Base-by-base conservation (phyloP, 2,113 vertebrate species). In the Alligator sinensis region DNA sequence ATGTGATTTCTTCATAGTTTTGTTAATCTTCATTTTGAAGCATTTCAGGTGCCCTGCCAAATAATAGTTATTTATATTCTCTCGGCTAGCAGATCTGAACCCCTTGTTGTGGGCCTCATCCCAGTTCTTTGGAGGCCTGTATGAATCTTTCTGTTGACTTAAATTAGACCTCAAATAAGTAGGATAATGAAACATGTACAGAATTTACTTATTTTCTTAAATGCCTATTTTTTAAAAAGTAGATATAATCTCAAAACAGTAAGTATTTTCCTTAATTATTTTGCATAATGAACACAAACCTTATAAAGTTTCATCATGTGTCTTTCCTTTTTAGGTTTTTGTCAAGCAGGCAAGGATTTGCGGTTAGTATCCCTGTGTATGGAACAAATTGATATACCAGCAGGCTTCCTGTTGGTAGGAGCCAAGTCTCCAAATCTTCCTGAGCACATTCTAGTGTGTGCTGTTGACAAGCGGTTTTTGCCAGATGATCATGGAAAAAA, bases 401-500 rank as follows among this genome's bases (percentile, higher is more conserved):
- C 98, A 78, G 99, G 99, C 88, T 99, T 99, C 84, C 98, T 99
- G 94, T 97, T 99, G 96, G 99, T 99, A 30, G 99, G 99, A 60
- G 99, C 99, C 94, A 99, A 99, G 97, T 99, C 99, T 94, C 99
- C 99, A 94, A 99, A 98, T 92, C 97, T 99, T 97, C 99, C 99
- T 7, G 99, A 99, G 96, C 99, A 99, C 97, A 99, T 99, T 96
- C 98, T 99, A 27, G 99, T 99, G 94, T 99, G 99, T 14, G 99
- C 99, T 64, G 99, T 99, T 89, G 99, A 99, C 98, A 99, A 99
- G 66, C 97, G 99, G 80, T 99, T 99, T 97, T 97, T 99, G 97
- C 99, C 99, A 64, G 99, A 99, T 92, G 99, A 99, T 97, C 98
- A 99, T 89, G 99, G 99, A 91, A 99, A 99, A 99, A 99, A 99